Conservation (phyloP, 2,888 invertebrate genomes). For the Kuschelorhynchus macadamiae region DNA sequence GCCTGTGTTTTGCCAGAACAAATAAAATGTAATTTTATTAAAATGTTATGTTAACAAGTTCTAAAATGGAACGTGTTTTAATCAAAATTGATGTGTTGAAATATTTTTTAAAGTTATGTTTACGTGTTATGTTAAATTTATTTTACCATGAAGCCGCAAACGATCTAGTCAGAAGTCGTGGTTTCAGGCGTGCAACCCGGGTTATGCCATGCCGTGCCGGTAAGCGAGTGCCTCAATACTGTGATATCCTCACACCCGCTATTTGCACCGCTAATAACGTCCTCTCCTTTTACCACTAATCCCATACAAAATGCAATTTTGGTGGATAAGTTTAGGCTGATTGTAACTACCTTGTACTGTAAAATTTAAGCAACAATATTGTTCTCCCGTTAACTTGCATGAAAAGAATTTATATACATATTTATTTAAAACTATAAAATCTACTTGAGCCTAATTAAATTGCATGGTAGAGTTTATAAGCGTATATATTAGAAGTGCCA, state of each 20-base stretch:
- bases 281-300: slow-evolving; percentile 37
- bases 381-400: slow-evolving; percentile 46
- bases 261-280: slow-evolving; percentile 44
- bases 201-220: slow-evolving; percentile 63
- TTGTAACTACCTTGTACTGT: slow-evolving; percentile 43
- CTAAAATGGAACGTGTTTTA: slow-evolving; percentile 11
- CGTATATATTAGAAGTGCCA: slow-evolving; percentile 68
- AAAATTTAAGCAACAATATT: slow-evolving; percentile 37
- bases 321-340: slow-evolving; percentile 56
- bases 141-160: slow-evolving; percentile 19
- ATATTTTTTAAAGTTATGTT: slow-evolving; percentile 15
- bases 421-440: slow-evolving; percentile 36
- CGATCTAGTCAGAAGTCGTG: slow-evolving; percentile 63
- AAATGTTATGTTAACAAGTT: slow-evolving; percentile 14
- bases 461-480: slow-evolving; percentile 68
- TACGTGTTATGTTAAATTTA: slow-evolving; percentile 5
- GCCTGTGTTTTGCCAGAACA: slow-evolving; percentile 43
- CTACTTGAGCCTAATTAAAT: slow-evolving; percentile 63
- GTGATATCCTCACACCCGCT: slow-evolving; percentile 67
- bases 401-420: slow-evolving; percentile 37
- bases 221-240: slow-evolving; percentile 69
- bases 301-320: slow-evolving; percentile 48
- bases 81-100: slow-evolving; percentile 24
- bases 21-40: background rate
- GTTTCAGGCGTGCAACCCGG: slow-evolving; percentile 53